Conservation (phyloP, 2,797 vertebrate species). For the Labeo calbasu region DNA sequence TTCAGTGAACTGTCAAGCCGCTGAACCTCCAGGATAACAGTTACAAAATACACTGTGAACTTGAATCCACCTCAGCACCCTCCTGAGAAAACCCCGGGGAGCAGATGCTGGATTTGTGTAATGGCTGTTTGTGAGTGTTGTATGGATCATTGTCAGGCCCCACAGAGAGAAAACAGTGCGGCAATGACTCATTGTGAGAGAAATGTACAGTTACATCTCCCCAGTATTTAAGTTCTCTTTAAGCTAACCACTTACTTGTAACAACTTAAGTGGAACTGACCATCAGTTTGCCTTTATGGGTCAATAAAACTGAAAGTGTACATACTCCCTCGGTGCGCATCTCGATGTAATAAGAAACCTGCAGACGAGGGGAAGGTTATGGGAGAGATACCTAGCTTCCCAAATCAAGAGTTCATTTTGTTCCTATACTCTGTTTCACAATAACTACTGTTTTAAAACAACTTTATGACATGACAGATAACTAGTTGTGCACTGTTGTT, state of each 20-base stretch:
- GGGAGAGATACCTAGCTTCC: neutral
- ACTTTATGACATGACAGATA: neutral
- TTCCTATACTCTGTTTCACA: neutral
- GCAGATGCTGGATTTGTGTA: constrained; percentile 28
- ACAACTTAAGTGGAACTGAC: constrained; percentile 29
- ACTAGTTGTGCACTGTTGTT: neutral
- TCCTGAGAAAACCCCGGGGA: constrained; percentile 27
- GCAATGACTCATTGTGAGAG: constrained; percentile 13
- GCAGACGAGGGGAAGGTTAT: neutral
- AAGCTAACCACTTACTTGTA: constrained; percentile 17
- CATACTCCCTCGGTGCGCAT: constrained; percentile 4
- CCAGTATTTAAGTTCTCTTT: constrained; percentile 19
- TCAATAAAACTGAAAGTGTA: constrained; percentile 35
- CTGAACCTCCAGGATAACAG: constrained; percentile 18
- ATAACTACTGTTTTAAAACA: neutral
- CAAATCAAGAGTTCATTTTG: neutral
- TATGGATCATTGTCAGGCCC: constrained; percentile 38
- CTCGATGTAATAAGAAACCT: constrained; percentile 19
- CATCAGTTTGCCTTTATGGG: constrained; percentile 23
- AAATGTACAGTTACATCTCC: neutral
- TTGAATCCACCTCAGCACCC: constrained; percentile 28
- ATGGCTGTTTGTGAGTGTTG: constrained; percentile 32
- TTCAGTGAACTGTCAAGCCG: neutral
- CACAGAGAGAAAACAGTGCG: constrained; percentile 34
- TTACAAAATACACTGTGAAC: constrained; percentile 27